phyloP scores from a whole-genome alignment of 2,888 invertebrate genomes.

The Elegia similella region DNA sequence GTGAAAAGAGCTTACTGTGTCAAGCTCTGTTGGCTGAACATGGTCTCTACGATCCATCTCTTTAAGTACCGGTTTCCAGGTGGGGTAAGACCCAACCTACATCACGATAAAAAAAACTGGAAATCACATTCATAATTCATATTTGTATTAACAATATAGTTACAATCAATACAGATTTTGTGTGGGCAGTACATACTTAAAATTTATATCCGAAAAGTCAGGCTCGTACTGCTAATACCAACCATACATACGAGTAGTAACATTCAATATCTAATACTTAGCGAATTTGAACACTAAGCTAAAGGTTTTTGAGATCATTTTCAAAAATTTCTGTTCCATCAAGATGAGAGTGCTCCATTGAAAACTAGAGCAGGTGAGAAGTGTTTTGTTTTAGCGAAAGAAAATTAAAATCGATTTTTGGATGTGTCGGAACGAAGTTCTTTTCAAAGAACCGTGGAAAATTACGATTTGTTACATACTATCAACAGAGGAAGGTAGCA shows the following conservation, averaged over 20 bases:
- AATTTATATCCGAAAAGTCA: not conserved
- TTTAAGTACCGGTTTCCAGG: no score
- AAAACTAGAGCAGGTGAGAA: slow-evolving; percentile 1
- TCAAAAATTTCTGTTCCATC: not conserved
- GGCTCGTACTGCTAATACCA: not conserved
- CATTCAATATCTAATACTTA: not conserved
- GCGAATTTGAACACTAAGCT: not conserved
- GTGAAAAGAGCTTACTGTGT: no score
- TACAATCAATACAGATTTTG: no score
- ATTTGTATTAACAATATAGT: no score
- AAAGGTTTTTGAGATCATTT: not conserved
- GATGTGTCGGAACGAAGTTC: not conserved
- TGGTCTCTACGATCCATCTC: no score
- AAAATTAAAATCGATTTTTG: slow-evolving; percentile 2
- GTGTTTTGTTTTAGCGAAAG: slow-evolving; percentile 2
- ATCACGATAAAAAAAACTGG: no score
- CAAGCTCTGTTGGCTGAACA: no score
- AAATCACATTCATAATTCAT: no score
- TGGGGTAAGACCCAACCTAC: no score
- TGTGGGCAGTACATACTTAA: not conserved
- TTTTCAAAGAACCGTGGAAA: not conserved
- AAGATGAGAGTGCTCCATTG: slow-evolving; percentile 1
- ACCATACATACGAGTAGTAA: not conserved
- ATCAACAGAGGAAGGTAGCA: no score
- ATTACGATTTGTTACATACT: not conserved